Base-by-base conservation (phyloP, 2,888 invertebrate genomes). In the Dione vanillae region DNA sequence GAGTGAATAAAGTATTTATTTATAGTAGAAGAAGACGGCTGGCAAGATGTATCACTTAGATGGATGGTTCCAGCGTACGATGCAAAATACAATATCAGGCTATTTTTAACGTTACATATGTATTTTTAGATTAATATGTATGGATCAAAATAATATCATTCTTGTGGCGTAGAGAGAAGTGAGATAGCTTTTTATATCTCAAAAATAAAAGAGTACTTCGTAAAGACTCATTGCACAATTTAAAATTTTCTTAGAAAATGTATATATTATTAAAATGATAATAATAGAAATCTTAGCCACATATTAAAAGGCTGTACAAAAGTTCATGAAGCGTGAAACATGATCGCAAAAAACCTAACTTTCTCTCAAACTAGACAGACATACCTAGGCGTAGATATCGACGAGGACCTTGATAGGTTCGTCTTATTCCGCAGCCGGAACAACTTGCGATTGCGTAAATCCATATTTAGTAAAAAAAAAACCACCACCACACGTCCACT, bases 331-430 rank as follows among this genome's bases (percentile, higher is more conserved):
- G 66, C 71, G 71, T 69, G 51, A 71, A n/a, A 66, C 40, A n/a
- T 9, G 47, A 27, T 64, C 61, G 68, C 52, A 62, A 68, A 71
- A 73, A 69, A 51, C 10, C 40, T 67, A 66, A 68, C 74, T 74
- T 74, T 74, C 74, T 58, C 71, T 61, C 35, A 40, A 56, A 37
- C 16, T 49, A 16, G 52, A 74, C 78, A 16, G 52, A 74, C 78
- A 72, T 83, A 92, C 92, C 91, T 91, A 65, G 92, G 92, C 43
- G 91, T 86, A 2, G 92, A 92, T 70, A 92, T 83, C 19, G 92
- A 93, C 27, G 87, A 83, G 16, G 89, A 85, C 65, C 92, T 82
- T 20, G 86, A 84, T 56, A 93, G 72, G 62, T 85, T 88, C 49
- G 85, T 82, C 77, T 86, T 90, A 71, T 83, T 89, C 37, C 78